Conservation (phyloP, 2,797 vertebrate species). For the Florisuga fusca region DNA sequence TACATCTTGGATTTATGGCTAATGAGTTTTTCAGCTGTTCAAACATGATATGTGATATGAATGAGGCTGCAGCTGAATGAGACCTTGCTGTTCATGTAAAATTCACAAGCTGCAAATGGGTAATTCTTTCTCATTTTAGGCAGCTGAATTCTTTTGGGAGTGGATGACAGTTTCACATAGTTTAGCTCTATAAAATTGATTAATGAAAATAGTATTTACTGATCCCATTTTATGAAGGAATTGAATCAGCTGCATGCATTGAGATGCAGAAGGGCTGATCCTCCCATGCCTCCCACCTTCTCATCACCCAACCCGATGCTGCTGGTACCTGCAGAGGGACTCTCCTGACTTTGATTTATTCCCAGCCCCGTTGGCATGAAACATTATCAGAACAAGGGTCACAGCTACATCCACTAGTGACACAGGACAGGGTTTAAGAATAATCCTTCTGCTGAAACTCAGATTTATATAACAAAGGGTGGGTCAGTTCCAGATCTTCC, state of each 20-base stretch:
- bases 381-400: background rate
- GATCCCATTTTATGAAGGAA: background rate
- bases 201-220: background rate
- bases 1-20: background rate
- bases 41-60: background rate
- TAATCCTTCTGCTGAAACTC: background rate
- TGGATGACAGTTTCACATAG: background rate
- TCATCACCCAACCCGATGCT: background rate
- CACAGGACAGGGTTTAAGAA: background rate
- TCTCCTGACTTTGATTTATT: background rate
- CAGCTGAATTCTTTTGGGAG: background rate
- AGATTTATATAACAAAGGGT: background rate
- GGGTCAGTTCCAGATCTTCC: background rate
- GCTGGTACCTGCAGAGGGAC: background rate
- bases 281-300: background rate
- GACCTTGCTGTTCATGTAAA: background rate
- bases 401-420: accelerated
- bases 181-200: background rate
- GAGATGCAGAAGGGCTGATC: background rate
- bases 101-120: background rate
- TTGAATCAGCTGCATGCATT: background rate
- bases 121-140: background rate
- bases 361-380: background rate
- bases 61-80: background rate
- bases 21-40: background rate